Percentiles rank a stretch among this genome's conserved stretches.
phyloP scores from a whole-genome alignment of 1,140 invertebrate species.

The Trissolcus basalis region DNA sequence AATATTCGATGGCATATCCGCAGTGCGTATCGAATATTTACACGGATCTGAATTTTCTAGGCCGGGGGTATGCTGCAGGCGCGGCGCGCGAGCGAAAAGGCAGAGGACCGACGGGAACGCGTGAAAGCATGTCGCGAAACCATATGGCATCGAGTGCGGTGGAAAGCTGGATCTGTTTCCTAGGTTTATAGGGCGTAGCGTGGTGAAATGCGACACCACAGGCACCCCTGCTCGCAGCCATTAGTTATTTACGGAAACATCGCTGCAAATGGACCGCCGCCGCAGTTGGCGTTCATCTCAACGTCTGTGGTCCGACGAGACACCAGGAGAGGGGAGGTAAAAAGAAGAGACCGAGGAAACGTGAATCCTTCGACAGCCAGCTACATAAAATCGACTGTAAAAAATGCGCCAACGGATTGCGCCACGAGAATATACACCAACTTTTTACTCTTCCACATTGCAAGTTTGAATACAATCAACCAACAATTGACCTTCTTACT shows the following conservation, averaged over 20 bases:
- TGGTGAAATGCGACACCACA: conserved; percentile 67
- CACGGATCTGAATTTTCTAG: conserved; percentile 26
- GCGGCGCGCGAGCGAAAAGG: neutral
- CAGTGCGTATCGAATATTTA: conserved; percentile 40
- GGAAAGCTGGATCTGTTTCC: conserved; percentile 57
- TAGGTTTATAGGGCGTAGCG: conserved; percentile 63
- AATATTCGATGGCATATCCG: conserved; percentile 40
- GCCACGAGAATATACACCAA: neutral
- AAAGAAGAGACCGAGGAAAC: neutral
- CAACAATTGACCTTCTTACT: too few species aligned
- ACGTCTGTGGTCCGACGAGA: conserved; percentile 59
- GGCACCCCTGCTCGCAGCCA: conserved; percentile 60
- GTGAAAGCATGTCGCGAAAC: conserved; percentile 57
- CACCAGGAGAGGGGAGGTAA: neutral
- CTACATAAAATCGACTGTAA: conserved; percentile 51
- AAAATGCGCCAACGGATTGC: conserved; percentile 32
- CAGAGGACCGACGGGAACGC: conserved; percentile 17
- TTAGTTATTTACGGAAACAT: conserved; percentile 71
- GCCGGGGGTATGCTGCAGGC: conserved; percentile 5
- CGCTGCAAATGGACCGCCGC: conserved; percentile 66
- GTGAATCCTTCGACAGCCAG: conserved; percentile 47
- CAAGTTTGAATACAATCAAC: too few species aligned
- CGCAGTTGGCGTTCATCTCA: conserved; percentile 59
- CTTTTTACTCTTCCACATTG: neutral
- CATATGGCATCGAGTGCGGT: conserved; percentile 49